A percentile compares a stretch with the other conserved stretches of the same genome.
These are phyloP conservation scores for Acronicta alni DNA, from an alignment of 2,888 invertebrate species.

Conservation along the genomic window DNA sequence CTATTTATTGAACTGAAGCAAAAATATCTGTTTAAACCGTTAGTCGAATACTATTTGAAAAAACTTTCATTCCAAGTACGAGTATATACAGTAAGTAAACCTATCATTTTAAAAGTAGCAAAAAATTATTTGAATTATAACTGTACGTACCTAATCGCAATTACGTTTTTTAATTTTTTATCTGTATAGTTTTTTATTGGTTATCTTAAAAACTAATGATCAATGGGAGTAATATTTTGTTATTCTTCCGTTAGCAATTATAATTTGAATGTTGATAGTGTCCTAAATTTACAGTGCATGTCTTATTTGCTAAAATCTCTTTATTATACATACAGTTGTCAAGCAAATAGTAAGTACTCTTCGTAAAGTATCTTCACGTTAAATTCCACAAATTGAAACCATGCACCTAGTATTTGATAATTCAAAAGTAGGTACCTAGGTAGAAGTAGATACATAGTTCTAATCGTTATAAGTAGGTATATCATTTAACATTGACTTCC, in stretches of 20 bases:
- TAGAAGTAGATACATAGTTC: too few species aligned
- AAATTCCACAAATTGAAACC: too few species aligned
- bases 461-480: too few species aligned
- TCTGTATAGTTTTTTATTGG: neutral
- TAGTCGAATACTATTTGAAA: constrained; percentile 21
- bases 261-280: neutral
- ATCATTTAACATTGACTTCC: too few species aligned
- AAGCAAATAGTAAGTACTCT: too few species aligned
- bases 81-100: neutral
- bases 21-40: constrained; percentile 6
- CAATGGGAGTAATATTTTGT: neutral
- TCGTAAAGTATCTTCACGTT: too few species aligned
- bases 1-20: too few species aligned
- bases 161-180: constrained; percentile 7
- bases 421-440: too few species aligned
- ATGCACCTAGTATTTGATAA: too few species aligned
- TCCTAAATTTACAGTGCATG: neutral
- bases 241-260: neutral
- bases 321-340: too few species aligned
- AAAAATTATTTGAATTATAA: constrained; percentile 35
- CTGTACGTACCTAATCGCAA: constrained; percentile 24
- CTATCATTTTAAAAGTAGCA: constrained; percentile 12
- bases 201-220: neutral
- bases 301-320: too few species aligned
- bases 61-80: constrained; percentile 13